Conservation (phyloP, 2,797 vertebrate species). For the Cossypha heuglini region DNA sequence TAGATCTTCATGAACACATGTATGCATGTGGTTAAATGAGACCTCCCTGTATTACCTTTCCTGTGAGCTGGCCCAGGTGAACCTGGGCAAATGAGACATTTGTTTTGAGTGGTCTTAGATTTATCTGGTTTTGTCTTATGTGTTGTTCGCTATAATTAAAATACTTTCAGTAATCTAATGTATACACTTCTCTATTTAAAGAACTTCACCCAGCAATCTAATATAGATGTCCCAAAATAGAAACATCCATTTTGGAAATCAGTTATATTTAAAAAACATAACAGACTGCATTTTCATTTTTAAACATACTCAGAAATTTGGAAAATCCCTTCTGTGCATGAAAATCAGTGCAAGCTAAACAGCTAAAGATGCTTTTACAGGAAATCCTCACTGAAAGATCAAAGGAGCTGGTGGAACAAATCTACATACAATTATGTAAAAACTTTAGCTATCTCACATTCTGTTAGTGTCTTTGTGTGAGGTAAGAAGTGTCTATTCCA, state of each 20-base stretch:
- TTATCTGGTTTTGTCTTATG: not conserved
- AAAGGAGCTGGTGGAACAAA: not conserved
- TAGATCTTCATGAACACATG: accelerated
- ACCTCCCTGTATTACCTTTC: not conserved
- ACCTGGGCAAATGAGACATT: not conserved
- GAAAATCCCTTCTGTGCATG: not conserved
- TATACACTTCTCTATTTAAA: not conserved
- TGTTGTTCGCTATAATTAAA: not conserved
- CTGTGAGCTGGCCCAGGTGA: not conserved
- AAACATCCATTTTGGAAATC: not conserved
- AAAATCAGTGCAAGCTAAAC: not conserved
- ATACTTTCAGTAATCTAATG: not conserved
- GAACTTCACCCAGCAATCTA: not conserved
- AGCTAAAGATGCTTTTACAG: not conserved
- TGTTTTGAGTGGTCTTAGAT: not conserved
- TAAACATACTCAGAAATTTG: not conserved
- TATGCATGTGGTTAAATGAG: not conserved
- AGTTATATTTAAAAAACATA: not conserved
- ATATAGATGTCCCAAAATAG: not conserved
- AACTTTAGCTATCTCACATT: not conserved
- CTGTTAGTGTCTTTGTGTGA: not conserved
- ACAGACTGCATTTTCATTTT: not conserved
- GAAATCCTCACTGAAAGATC: not conserved
- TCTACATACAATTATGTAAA: not conserved
- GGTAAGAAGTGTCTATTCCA: not conserved